phyloP scores from a whole-genome alignment of 2,888 invertebrate genomes.

The Ophion slaviceki region DNA sequence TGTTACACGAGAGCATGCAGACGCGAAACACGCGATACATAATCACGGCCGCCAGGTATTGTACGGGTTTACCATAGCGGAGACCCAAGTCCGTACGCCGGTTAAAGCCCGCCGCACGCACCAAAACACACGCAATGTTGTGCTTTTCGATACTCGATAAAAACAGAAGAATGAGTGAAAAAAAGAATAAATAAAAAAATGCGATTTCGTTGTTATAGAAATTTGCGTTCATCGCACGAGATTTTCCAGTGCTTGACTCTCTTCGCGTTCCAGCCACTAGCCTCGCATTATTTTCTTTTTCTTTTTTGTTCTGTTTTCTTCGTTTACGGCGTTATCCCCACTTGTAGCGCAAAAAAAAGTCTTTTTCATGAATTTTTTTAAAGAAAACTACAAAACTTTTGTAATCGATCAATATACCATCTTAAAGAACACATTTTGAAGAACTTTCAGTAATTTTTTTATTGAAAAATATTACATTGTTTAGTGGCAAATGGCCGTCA shows the following conservation, averaged over 20 bases:
- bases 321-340: no score
- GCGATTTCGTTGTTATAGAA: conserved; percentile 39
- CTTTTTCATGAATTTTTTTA: no score
- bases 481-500: no score
- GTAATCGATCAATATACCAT: no score
- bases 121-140: conserved; percentile 23
- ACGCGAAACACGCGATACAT: conserved; percentile 49
- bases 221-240: conserved; percentile 42
- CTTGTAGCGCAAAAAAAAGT: no score
- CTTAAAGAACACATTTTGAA: no score
- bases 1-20: neutral
- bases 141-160: conserved; percentile 37
- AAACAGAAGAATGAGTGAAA: conserved; percentile 1
- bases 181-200: neutral
- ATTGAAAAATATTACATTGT: no score
- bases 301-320: conserved; percentile 19
- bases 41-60: conserved; percentile 41
- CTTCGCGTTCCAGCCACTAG: conserved; percentile 38
- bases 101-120: conserved; percentile 40
- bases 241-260: conserved; percentile 61
- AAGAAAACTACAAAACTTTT: no score
- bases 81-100: neutral
- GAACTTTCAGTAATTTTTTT: no score
- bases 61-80: neutral
- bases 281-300: neutral